These are phyloP conservation scores for Isoperla grammatica DNA, from an alignment of 2,888 invertebrate species.

Conservation along the genomic window DNA sequence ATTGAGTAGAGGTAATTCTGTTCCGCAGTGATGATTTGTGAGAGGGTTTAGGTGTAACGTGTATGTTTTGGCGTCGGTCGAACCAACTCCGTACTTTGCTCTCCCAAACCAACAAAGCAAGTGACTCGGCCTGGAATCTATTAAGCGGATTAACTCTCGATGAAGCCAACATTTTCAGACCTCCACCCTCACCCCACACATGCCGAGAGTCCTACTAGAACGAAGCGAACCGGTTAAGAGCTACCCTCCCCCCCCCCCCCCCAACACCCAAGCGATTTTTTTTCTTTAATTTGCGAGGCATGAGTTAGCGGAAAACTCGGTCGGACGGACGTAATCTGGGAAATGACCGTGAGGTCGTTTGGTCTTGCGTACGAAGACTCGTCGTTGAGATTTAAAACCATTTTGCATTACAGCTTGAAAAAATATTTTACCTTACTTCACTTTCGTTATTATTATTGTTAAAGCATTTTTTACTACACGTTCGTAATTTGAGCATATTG, in stretches of 20 bases:
- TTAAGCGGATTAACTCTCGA: slow-evolving; percentile 48
- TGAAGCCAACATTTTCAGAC: slow-evolving; percentile 41
- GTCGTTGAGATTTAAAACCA: too few relatives aligned
- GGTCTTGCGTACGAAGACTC: background rate
- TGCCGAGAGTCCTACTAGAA: slow-evolving; percentile 2
- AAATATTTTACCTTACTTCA: too few relatives aligned
- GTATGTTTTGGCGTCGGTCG: background rate
- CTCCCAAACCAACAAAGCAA: slow-evolving; percentile 30
- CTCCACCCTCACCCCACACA: slow-evolving; percentile 7
- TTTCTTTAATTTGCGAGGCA: slow-evolving; percentile 20
- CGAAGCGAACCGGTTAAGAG: slow-evolving; percentile 9
- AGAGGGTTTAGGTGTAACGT: slow-evolving; percentile 15
- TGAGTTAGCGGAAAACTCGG: slow-evolving; percentile 9
- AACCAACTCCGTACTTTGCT: slow-evolving; percentile 1
- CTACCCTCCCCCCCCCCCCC: too few relatives aligned
- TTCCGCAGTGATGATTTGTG: slow-evolving; percentile 10
- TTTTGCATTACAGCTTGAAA: too few relatives aligned
- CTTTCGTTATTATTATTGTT: too few relatives aligned
- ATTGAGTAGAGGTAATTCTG: slow-evolving; percentile 5
- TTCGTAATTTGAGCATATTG: too few relatives aligned
- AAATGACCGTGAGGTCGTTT: slow-evolving; percentile 13
- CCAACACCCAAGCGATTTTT: slow-evolving; percentile 18
- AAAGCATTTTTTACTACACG: too few relatives aligned
- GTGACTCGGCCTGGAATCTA: slow-evolving; percentile 47
- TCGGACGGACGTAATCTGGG: slow-evolving; percentile 15